Conservation (phyloP, 2,797 vertebrate genomes). For the Silurus aristotelis region DNA sequence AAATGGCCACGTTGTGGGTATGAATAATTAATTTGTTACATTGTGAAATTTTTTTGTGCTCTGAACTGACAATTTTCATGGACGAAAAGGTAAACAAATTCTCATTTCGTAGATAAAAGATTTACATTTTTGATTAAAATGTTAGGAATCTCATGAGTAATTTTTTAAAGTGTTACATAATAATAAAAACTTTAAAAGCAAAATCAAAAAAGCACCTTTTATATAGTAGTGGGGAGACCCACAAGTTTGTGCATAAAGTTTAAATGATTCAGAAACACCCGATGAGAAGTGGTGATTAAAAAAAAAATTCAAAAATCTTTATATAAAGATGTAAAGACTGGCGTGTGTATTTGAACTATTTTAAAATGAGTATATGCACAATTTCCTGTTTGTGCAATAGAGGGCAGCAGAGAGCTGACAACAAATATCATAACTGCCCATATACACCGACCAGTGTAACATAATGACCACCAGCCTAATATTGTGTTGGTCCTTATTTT, state of each 20-base stretch:
- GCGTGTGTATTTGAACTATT: background rate
- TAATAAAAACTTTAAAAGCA: background rate
- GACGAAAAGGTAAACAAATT: background rate
- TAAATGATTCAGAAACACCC: background rate
- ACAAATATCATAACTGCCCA: background rate
- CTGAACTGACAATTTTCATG: background rate
- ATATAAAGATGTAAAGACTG: background rate
- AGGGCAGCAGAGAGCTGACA: background rate
- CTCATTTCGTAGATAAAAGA: background rate
- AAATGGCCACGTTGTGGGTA: background rate
- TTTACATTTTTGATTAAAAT: background rate
- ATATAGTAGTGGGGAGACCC: background rate
- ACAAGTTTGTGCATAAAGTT: background rate
- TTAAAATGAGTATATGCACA: background rate
- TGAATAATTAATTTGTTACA: background rate
- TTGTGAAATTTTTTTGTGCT: background rate
- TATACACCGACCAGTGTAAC: too few relatives aligned
- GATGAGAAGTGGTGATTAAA: background rate
- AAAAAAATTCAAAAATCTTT: too few relatives aligned
- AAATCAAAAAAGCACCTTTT: background rate
- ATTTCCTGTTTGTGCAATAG: background rate
- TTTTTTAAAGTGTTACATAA: background rate
- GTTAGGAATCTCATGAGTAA: too few relatives aligned
- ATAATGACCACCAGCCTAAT: too few relatives aligned
- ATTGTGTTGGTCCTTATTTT: too few relatives aligned